Evolutionary conservation across 2,888 invertebrate genomes (phyloP), one percentile per base, ranked within the genome.

Genomic region (Chesias legatella): DNA sequence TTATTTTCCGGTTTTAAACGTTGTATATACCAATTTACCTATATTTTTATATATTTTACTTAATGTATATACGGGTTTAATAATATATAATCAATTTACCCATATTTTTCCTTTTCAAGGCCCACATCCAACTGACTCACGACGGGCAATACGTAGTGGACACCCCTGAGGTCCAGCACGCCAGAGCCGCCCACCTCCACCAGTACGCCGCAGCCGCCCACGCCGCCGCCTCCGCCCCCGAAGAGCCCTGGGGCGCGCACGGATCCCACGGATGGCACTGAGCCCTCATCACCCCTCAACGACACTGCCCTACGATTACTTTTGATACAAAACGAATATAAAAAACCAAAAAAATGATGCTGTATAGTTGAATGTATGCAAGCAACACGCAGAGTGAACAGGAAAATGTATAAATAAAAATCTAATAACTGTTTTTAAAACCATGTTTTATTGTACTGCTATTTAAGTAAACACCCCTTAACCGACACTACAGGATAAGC

Each of bases 91-190:
- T 7, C 2, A 21, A 9, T 6, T 11, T 33, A 23, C 21, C 5
- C 17, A 26, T 7, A 6, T 7, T 23, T 5, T 6, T 28, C 28
- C 28, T 3, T 21, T 33, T n/a, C 7, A 75, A 75, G 70, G 88
- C 88, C 41, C 75, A 88, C 71, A 86, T 88, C 69, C 86, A 88
- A 53, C 79, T 88, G 52, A 85, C 85, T 56, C 88, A 86, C 68
- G 88, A 88, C 65, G 88, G 86, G 10, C 86, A 86, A 56, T 86
- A 79, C 80, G 85, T 88, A 11, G 82, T 85, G 0, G 88, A 88
- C 73, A 86, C 88, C 40, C 88, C 86, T 40, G 86, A 86, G 62
- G 88, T 88, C 0, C 85, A 86, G 33, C 88, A 88, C 72, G 86
- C 88, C 8, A 74, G 86, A 41, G 84, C 85, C 33, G 75, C 80